Evolutionary conservation across 2,113 vertebrate genomes (phyloP), one percentile per base, ranked within the genome.

Genomic region (Vidua chalybeata): DNA sequence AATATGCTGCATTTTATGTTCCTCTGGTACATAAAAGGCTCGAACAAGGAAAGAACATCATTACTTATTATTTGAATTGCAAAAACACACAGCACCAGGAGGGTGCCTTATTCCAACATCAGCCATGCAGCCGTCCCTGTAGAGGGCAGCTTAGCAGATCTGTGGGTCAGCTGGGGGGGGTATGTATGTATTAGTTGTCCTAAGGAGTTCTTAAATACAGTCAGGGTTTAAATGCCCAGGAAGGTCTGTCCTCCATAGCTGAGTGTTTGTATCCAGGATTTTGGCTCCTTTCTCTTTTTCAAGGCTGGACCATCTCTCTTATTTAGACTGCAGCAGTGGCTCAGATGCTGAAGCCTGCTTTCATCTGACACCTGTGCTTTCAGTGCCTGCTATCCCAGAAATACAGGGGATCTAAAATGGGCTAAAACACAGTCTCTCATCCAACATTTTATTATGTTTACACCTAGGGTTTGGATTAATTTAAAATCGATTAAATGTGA

Each of bases 11-110:
- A 2, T 68, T 83, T 63, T 27, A 15, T 64, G 30, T 52, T 28
- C 13, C 6, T 31, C 6, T 64, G 16, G 9, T 49, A 18, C 37
- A n/a, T 13, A n/a, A 85, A 72, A 61, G n/a, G 17, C 31, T 84
- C 56, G 21, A 59, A 35, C 14, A 56, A 66, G 41, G 31, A 23
- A 62, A 51, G 11, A 64, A 15, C 13, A 45, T 8, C 5, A 4
- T 35, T 51, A 37, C 0, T 2, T 45, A 15, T 43, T 58, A 30
- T n/a, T 33, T 58, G 15, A 46, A 35, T 46, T 43, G 24, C 37
- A 28, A 43, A 75, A 54, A 0, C 14, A 33, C 26, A 11, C 7
- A 19, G 4, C 11, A 21, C 7, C 3, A 4, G 22, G 10, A 4
- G 22, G 10, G 4, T 71, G 31, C 37, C 7, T 22, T 51, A 12